These are phyloP conservation scores for Drosophila picticornis DNA, from an alignment of 2,888 invertebrate genomes.

Conservation along the genomic window DNA sequence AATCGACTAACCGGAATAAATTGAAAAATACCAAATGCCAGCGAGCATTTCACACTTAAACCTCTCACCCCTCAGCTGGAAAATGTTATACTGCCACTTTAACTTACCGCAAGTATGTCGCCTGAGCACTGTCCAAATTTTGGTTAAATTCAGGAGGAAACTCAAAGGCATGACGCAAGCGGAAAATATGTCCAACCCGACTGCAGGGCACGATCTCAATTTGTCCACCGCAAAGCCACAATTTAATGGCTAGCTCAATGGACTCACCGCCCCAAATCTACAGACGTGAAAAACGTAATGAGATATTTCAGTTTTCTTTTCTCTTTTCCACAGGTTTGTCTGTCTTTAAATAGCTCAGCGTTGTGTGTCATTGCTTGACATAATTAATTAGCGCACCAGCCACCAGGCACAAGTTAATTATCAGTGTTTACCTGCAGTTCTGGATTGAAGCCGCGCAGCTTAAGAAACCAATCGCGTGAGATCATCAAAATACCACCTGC, in stretches of 20 bases:
- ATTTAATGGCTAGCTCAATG: conserved; percentile 84
- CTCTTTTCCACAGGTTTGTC: conserved; percentile 6
- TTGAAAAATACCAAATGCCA: conserved; percentile 74
- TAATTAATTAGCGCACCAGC: conserved; percentile 65
- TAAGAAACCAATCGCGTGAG: conserved; percentile 83
- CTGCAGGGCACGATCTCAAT: conserved; percentile 85
- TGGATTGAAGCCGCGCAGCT: conserved; percentile 84
- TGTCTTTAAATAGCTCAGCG: conserved; percentile 24
- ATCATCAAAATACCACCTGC: conserved; percentile 85
- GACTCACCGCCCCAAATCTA: conserved; percentile 85
- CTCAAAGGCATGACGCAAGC: conserved; percentile 80
- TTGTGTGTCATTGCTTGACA: conserved; percentile 49
- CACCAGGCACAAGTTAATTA: conserved; percentile 61
- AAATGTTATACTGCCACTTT: conserved; percentile 11
- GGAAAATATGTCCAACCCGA: conserved; percentile 85
- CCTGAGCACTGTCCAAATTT: conserved; percentile 61
- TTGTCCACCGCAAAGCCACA: conserved; percentile 85
- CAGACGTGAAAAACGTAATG: conserved; percentile 20
- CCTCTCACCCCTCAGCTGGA: conserved; percentile 14
- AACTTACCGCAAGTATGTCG: conserved; percentile 83
- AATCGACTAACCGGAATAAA: conserved; percentile 64
- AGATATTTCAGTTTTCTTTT: conserved; percentile 24
- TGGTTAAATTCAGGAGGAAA: conserved; percentile 71
- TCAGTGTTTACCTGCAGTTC: conserved; percentile 79
- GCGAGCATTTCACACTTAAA: conserved; percentile 66